Percentiles rank a stretch among this genome's conserved stretches.
These are phyloP conservation scores for Sciaenops ocellatus DNA, from an alignment of 2,797 vertebrate species.

Conservation along the genomic window DNA sequence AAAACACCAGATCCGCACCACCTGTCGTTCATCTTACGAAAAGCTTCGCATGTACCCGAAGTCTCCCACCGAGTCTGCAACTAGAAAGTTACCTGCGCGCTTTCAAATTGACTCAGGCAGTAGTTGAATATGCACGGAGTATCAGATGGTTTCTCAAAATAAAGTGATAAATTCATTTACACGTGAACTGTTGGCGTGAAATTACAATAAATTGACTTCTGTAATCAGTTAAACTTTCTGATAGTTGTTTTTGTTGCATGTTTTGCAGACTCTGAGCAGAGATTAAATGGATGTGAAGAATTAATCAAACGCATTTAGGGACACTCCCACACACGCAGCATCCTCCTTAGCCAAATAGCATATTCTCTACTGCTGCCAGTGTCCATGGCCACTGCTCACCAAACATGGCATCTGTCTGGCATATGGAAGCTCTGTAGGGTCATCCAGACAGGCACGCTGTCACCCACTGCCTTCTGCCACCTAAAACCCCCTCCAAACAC, in stretches of 20 bases:
- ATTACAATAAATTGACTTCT: conserved; percentile 29
- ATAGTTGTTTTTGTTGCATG: conserved; percentile 2
- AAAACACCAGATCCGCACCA: conserved; percentile 71
- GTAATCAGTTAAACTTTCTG: conserved; percentile 31
- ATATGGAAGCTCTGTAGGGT: conserved; percentile 80
- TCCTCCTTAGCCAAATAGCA: conserved; percentile 30
- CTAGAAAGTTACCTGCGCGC: conserved; percentile 44
- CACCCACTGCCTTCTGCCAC: conserved; percentile 67
- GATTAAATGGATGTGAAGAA: conserved; percentile 24
- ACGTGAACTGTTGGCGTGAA: conserved; percentile 5
- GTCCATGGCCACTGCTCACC: conserved; percentile 59
- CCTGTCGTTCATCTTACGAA: conserved; percentile 66
- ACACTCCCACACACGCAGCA: conserved; percentile 18
- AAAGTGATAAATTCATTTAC: background rate
- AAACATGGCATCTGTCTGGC: conserved; percentile 75
- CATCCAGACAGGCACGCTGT: conserved; percentile 68
- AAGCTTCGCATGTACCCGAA: conserved; percentile 53
- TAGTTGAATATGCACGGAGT: background rate
- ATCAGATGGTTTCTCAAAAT: background rate
- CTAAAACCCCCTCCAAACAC: conserved; percentile 29
- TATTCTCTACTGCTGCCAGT: conserved; percentile 48
- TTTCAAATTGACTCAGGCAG: background rate
- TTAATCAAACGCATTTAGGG: conserved; percentile 21
- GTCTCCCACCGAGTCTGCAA: conserved; percentile 16
- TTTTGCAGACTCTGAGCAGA: conserved; percentile 11